These are phyloP conservation scores for Griposia aprilina DNA, from an alignment of 2,888 invertebrate species.

Conservation along the genomic window DNA sequence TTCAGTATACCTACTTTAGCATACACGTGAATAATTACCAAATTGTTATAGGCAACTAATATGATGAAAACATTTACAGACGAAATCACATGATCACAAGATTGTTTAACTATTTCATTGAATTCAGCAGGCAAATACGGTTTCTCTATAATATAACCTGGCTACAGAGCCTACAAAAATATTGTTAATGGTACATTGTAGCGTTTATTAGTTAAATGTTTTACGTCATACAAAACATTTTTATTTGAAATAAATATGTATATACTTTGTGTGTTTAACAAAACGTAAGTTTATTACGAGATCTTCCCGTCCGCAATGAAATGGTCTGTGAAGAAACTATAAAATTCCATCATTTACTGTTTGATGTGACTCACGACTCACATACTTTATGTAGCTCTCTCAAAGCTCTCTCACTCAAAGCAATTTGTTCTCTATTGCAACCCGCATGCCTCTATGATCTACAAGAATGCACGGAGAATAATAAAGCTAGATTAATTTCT, in stretches of 20 bases:
- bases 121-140: neutral
- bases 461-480: slow-evolving; percentile 3
- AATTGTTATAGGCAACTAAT: neutral
- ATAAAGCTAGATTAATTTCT: slow-evolving; percentile 5
- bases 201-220: neutral
- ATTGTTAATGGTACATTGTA: neutral
- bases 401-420: no score
- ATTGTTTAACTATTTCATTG: neutral
- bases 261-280: neutral
- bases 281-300: neutral
- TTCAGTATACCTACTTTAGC: neutral
- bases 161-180: neutral
- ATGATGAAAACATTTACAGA: slow-evolving; percentile 2
- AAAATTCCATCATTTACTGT: slow-evolving; percentile 16
- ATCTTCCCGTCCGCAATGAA: slow-evolving; percentile 8
- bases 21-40: neutral
- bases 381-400: neutral
- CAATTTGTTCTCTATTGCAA: slow-evolving; percentile 31
- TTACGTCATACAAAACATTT: neutral
- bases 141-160: neutral
- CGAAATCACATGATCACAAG: slow-evolving; percentile 13
- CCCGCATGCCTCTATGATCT: neutral
- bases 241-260: neutral
- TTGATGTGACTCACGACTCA: slow-evolving; percentile 23
- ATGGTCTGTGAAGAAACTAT: slow-evolving; percentile 3